A percentile compares a stretch with the other conserved stretches of the same genome.
Evolutionary conservation across 2,888 invertebrate species (phyloP).

Genomic region (Unio delphinus): DNA sequence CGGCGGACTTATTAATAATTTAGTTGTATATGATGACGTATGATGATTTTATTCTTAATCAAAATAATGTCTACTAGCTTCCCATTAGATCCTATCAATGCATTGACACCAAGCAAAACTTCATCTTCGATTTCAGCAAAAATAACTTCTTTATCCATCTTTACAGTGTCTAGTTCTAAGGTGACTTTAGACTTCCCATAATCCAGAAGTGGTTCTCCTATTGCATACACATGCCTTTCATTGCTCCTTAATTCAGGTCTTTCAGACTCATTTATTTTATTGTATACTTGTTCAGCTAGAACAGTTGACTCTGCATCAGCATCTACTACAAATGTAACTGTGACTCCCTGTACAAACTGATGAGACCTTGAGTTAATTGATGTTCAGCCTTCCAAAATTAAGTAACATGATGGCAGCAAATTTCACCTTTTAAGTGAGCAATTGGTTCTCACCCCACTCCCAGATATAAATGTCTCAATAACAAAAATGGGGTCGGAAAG

Average conservation of each 20-base stretch:
- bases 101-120: conserved; percentile 15
- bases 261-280: not conserved
- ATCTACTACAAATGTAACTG: conserved; percentile 1
- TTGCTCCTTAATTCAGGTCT: not conserved
- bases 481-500: no score
- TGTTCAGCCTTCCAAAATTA: no score
- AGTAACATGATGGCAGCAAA: no score
- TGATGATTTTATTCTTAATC: conserved; percentile 9
- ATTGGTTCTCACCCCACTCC: no score
- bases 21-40: no score
- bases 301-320: conserved; percentile 2
- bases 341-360: no score
- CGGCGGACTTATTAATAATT: no score
- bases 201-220: not conserved
- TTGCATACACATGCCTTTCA: conserved; percentile 1
- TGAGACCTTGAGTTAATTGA: no score
- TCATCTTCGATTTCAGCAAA: conserved; percentile 16
- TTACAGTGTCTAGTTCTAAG: not conserved
- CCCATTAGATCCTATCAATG: conserved; percentile 9
- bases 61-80: conserved; percentile 14
- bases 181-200: not conserved
- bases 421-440: no score
- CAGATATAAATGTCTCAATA: no score
- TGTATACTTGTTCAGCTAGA: not conserved
- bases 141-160: conserved; percentile 4